These are phyloP conservation scores for Pantherophis guttatus DNA, from an alignment of 2,113 vertebrate genomes.

Conservation along the genomic window DNA sequence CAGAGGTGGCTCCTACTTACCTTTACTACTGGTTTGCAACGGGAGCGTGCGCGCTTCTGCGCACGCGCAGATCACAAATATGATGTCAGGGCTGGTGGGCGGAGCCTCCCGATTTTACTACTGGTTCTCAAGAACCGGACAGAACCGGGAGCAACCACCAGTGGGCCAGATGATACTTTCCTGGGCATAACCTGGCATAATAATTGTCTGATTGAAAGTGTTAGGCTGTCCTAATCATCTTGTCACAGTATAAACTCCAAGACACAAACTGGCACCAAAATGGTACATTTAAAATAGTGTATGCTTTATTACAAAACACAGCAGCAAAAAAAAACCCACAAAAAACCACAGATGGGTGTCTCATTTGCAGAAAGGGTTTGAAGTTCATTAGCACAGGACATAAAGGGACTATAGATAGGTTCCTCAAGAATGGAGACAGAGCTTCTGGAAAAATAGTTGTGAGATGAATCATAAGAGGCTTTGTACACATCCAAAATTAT, in stretches of 20 bases:
- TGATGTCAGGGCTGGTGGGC: too few relatives aligned
- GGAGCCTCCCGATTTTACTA: too few relatives aligned
- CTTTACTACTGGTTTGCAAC: too few relatives aligned
- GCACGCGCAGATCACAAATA: too few relatives aligned
- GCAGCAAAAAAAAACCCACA: neutral
- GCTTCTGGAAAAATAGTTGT: neutral
- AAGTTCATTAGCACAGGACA: neutral
- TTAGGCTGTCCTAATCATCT: neutral
- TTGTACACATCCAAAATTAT: neutral
- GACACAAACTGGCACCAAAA: neutral
- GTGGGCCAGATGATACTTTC: neutral
- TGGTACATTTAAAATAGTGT: neutral
- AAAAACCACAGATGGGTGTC: neutral
- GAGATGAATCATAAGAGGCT: neutral
- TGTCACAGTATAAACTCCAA: neutral
- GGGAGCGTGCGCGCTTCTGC: too few relatives aligned
- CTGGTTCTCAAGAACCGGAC: too few relatives aligned
- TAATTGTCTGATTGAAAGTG: neutral
- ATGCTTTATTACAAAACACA: neutral
- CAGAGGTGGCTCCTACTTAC: too few relatives aligned
- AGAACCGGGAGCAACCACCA: too few relatives aligned
- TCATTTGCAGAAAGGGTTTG: neutral
- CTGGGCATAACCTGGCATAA: neutral
- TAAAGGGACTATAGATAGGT: neutral
- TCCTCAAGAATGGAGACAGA: neutral